Base-by-base conservation (phyloP, 2,797 vertebrate genomes). In the Siniperca scherzeri region DNA sequence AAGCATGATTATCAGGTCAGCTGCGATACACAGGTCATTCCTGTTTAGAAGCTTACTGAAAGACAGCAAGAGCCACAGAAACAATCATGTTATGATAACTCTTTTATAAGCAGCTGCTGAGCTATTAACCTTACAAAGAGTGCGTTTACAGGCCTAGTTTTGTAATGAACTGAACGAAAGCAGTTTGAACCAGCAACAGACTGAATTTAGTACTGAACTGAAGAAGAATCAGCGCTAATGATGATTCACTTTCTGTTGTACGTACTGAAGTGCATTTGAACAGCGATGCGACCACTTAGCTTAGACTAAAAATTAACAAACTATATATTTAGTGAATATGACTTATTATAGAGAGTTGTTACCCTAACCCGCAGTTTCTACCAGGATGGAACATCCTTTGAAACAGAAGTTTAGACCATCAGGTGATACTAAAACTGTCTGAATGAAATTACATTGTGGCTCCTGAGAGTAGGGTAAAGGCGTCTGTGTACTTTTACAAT, bases 1-100 rank as follows among this genome's bases (percentile, higher is more conserved):
- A 77, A 62, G 48, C 64, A 48, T 55, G 40, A 40, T 73, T 46
- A 73, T 55, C 64, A 68, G 48, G 53, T 61, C n/a, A 73, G 13
- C 48, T 68, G 46, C 44, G 36, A 48, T 19, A 42, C 62, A 22
- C 22, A 66, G 60, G 59, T 21, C 11, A 13, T 68, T 73, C 68
- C 55, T 68, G 69, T 77, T 77, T 67, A 60, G 33, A 21, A 53
- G 66, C 48, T 30, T n/a, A 56, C 42, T 16, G 14, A 59, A 70
- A 33, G 68, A 67, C 62, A 10, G 11, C 55, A 2, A 44, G 61
- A 61, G 40, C 69, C 69, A 61, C 62, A 82, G 30, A 67, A 68
- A 56, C 36, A 50, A 40, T 56, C 10, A 55, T 48, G 33, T 25
- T 11, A 19, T 9, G 19, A 22, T n/a, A 30, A 53, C 16, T 62